A percentile compares a stretch with the other conserved stretches of the same genome.
phyloP scores from a whole-genome alignment of 2,888 invertebrate genomes.

The Luperina nickerlii region DNA sequence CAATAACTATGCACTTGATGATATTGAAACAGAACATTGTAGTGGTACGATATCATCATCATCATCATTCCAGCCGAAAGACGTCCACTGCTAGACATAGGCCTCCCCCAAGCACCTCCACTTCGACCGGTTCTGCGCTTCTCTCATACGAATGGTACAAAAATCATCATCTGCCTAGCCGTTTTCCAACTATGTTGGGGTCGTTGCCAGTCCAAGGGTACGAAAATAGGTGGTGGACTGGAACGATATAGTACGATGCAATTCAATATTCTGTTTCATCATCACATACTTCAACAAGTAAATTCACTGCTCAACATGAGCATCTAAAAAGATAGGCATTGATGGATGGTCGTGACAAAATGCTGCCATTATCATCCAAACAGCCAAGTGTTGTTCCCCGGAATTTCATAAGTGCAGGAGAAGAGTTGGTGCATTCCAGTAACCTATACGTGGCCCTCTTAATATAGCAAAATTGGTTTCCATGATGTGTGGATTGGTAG shows the following conservation, averaged over 20 bases:
- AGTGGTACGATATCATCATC: neutral
- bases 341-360: slow-evolving; percentile 16
- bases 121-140: too few species aligned
- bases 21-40: neutral
- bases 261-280: neutral
- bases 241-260: neutral
- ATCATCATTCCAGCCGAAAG: too few species aligned
- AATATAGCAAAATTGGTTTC: too few species aligned
- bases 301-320: neutral
- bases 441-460: neutral
- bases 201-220: too few species aligned
- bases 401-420: neutral
- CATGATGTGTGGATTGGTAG: neutral
- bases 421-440: neutral
- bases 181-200: too few species aligned
- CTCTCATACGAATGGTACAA: too few species aligned
- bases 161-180: too few species aligned
- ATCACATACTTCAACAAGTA: neutral
- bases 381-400: neutral
- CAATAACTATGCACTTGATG: slow-evolving; percentile 10
- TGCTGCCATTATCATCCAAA: neutral
- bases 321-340: neutral
- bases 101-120: too few species aligned
- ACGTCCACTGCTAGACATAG: too few species aligned
- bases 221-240: too few species aligned